These are phyloP conservation scores for Botrylloides violaceus DNA, from an alignment of 23 tunicate genomes.

Conservation along the genomic window DNA sequence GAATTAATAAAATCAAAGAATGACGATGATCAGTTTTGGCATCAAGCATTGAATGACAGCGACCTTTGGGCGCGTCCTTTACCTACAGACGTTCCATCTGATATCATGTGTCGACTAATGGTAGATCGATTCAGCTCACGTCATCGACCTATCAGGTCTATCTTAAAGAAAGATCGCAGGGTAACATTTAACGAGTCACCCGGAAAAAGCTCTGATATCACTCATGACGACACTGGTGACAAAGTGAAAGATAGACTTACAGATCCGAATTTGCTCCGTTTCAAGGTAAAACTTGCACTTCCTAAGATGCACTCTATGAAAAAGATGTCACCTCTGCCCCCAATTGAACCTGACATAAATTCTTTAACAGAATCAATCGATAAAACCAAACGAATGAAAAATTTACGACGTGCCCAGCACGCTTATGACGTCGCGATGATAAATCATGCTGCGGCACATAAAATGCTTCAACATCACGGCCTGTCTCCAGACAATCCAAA, in stretches of 20 bases:
- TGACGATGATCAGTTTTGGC: constrained; percentile 16
- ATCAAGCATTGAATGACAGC: background rate
- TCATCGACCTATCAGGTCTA: background rate
- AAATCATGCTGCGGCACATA: background rate
- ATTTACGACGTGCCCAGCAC: background rate
- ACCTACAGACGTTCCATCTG: constrained; percentile 10
- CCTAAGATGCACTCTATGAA: constrained; percentile 9
- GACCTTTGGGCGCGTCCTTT: constrained; percentile 12
- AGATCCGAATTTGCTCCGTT: background rate
- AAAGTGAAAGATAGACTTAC: background rate
- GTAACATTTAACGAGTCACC: constrained; percentile 8
- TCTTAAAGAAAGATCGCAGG: background rate
- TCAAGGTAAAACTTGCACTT: constrained; percentile 4
- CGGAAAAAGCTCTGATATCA: background rate
- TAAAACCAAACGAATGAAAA: background rate
- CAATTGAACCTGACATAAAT: background rate
- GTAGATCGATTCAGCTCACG: constrained; percentile 14
- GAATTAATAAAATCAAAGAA: constrained; percentile 7
- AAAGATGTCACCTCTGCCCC: constrained; percentile 13
- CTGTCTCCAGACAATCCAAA: background rate
- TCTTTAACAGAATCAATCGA: background rate
- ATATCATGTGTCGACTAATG: background rate
- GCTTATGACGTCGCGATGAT: constrained; percentile 22
- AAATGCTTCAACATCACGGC: constrained; percentile 11
- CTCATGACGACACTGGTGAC: background rate